phyloP scores from a whole-genome alignment of 2,888 invertebrate genomes.

The Caenorhabditis panamensis region DNA sequence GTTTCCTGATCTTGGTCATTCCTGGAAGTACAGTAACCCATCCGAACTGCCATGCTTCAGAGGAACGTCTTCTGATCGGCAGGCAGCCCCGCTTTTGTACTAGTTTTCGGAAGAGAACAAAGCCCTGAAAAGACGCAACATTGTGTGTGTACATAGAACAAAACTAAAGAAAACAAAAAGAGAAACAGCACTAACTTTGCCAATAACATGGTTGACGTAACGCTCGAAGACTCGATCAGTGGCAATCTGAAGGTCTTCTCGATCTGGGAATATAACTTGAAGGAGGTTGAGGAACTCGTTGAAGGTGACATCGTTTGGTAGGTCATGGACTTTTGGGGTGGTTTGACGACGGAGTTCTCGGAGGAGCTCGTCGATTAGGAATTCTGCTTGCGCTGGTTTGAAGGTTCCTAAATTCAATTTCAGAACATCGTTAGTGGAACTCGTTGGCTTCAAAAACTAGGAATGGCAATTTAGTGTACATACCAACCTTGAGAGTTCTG shows the following conservation, averaged over 20 bases:
- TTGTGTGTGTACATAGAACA: too few species aligned
- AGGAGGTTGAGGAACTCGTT: slow-evolving; percentile 63
- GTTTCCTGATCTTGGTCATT: slow-evolving; percentile 36
- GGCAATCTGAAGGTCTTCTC: slow-evolving; percentile 61
- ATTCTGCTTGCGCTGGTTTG: slow-evolving; percentile 58
- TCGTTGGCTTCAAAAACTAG: too few species aligned
- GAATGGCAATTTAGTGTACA: not conserved
- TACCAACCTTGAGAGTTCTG: slow-evolving; percentile 39
- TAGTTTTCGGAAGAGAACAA: slow-evolving; percentile 51
- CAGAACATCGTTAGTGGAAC: slow-evolving; percentile 1
- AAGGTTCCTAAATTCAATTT: slow-evolving; percentile 50
- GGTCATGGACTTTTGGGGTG: slow-evolving; percentile 60
- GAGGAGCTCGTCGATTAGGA: slow-evolving; percentile 64
- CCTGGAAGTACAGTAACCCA: slow-evolving; percentile 60
- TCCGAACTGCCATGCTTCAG: slow-evolving; percentile 45
- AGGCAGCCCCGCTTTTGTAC: slow-evolving; percentile 43
- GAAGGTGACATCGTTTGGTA: slow-evolving; percentile 68
- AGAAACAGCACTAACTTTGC: slow-evolving; percentile 32
- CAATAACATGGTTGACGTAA: slow-evolving; percentile 65
- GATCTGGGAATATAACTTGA: slow-evolving; percentile 62
- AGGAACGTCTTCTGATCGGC: slow-evolving; percentile 17
- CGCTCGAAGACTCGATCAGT: slow-evolving; percentile 63
- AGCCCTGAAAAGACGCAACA: slow-evolving; percentile 60
- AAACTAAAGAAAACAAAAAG: not conserved
- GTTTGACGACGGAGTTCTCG: slow-evolving; percentile 65